Percentiles rank a stretch among this genome's conserved stretches.
Evolutionary conservation across 2,797 vertebrate genomes (phyloP).

Genomic region (Muscicapa comitata): DNA sequence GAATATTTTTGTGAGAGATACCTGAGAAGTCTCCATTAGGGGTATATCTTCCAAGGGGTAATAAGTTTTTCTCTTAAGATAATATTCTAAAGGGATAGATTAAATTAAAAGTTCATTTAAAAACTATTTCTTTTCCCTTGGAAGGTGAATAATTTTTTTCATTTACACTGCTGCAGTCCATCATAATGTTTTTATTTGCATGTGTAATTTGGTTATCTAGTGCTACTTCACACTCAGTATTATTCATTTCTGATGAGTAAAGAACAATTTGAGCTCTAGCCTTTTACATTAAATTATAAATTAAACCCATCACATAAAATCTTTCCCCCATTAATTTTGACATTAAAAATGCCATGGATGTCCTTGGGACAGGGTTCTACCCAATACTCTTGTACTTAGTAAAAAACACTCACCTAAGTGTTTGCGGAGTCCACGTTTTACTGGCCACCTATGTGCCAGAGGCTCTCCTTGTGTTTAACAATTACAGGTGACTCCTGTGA

Average conservation of each 20-base stretch:
- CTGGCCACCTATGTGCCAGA: not conserved
- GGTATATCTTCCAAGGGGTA: not conserved
- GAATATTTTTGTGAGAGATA: not conserved
- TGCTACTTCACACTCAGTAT: slow-evolving; percentile 16
- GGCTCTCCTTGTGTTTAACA: not conserved
- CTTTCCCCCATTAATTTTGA: not conserved
- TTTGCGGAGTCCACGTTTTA: not conserved
- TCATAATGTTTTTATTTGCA: slow-evolving; percentile 64
- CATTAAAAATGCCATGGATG: not conserved
- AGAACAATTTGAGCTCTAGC: not conserved
- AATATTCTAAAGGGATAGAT: slow-evolving; percentile 11
- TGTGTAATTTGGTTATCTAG: slow-evolving; percentile 52
- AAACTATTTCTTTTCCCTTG: slow-evolving; percentile 65
- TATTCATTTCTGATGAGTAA: not conserved
- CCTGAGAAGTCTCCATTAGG: not conserved
- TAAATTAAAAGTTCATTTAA: slow-evolving; percentile 68
- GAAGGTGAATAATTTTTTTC: slow-evolving; percentile 68
- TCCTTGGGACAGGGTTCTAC: not conserved
- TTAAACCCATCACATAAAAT: not conserved
- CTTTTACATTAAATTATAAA: not conserved
- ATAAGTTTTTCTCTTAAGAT: not conserved
- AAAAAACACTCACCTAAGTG: not conserved
- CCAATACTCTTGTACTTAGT: not conserved
- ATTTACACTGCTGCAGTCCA: slow-evolving; percentile 35
- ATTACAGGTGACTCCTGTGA: not conserved